These are phyloP conservation scores for Australoheros scitulus DNA, from an alignment of 2,113 vertebrate genomes.

Conservation along the genomic window DNA sequence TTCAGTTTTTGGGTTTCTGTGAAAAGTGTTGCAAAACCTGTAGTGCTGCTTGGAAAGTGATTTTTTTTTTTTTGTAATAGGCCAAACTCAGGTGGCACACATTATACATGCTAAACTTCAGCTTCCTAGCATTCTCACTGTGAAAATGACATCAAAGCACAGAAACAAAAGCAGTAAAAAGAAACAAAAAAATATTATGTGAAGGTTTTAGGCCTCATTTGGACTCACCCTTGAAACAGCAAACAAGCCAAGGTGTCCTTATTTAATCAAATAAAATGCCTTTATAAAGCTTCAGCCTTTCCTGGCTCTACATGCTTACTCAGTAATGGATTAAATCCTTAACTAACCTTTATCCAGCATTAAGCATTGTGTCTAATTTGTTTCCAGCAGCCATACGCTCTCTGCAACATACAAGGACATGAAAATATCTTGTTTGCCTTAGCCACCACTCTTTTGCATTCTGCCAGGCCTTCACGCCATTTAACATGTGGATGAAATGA, in stretches of 20 bases:
- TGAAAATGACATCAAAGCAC: background rate
- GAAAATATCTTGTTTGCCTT: slow-evolving; percentile 58
- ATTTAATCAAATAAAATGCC: background rate
- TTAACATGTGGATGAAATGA: background rate
- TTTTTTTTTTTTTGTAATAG: background rate
- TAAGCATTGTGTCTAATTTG: background rate
- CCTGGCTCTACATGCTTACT: background rate
- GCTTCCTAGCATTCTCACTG: background rate
- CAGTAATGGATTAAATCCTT: slow-evolving; percentile 3
- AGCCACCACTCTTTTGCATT: slow-evolving; percentile 56
- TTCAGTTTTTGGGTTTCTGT: background rate
- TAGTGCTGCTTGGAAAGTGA: no score
- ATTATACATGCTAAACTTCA: background rate
- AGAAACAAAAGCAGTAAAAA: background rate
- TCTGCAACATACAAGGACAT: background rate
- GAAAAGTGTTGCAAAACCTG: background rate
- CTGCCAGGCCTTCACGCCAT: background rate
- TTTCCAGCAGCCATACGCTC: background rate
- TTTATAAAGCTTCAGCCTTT: background rate
- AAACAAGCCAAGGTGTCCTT: background rate
- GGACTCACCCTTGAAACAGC: background rate
- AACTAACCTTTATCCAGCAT: background rate
- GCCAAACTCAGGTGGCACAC: background rate
- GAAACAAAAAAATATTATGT: background rate
- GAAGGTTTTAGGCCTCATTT: background rate